Evolutionary conservation across 1,140 invertebrate genomes (phyloP).

Genomic region (Drosophila miranda): DNA sequence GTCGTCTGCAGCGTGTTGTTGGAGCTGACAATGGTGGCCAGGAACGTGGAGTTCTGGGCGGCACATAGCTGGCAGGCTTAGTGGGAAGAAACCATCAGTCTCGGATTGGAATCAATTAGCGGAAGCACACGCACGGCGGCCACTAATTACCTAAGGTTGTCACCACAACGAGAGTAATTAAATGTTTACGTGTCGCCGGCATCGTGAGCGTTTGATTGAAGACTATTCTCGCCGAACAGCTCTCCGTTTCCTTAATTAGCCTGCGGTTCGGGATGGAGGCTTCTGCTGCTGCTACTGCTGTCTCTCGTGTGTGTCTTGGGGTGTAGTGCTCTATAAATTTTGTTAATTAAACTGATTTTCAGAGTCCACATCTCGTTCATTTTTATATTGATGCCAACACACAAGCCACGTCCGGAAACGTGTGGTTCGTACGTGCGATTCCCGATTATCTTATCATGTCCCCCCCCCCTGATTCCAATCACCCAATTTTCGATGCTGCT

Average conservation of each 20-base stretch:
- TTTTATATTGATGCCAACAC: constrained; percentile 63
- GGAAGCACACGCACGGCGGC: constrained; percentile 19
- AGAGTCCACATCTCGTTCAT: constrained; percentile 59
- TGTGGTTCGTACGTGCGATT: constrained; percentile 66
- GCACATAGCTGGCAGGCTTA: constrained; percentile 39
- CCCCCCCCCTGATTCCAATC: constrained; percentile 29
- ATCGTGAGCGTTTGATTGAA: constrained; percentile 26
- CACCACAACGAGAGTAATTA: constrained; percentile 74
- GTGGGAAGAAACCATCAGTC: constrained; percentile 3
- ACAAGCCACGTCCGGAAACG: constrained; percentile 64
- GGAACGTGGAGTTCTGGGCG: constrained; percentile 59
- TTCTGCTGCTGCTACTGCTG: constrained; percentile 24
- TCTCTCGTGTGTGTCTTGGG: constrained; percentile 14
- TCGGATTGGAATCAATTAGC: constrained; percentile 47
- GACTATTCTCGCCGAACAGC: constrained; percentile 15
- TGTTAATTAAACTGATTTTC: constrained; percentile 75
- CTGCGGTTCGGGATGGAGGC: constrained; percentile 14
- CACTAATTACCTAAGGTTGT: constrained; percentile 79
- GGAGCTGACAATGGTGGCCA: constrained; percentile 57
- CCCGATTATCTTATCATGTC: constrained; percentile 50
- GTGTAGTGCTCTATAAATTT: constrained; percentile 66
- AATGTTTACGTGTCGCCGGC: constrained; percentile 63
- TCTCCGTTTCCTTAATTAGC: constrained; percentile 58
- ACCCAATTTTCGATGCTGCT: constrained; percentile 18
- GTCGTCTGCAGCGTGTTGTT: constrained; percentile 50